Conservation (phyloP, 2,888 invertebrate genomes). For the Glaucopsyche alexis region DNA sequence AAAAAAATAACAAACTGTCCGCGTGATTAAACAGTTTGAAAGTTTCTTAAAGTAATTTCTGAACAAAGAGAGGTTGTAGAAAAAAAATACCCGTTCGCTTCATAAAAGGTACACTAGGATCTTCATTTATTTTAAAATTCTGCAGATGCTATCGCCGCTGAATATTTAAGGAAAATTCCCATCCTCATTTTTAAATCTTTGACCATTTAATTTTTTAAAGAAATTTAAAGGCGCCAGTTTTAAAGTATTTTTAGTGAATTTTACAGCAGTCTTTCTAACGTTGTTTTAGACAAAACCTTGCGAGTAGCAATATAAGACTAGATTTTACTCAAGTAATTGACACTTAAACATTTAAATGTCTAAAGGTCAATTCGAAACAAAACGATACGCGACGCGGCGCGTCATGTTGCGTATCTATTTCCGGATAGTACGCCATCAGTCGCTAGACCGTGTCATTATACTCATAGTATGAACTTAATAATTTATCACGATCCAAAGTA, state of each 20-base stretch:
- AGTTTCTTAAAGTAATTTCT: constrained; percentile 30
- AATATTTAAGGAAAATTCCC: constrained; percentile 14
- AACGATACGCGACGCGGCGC: too few relatives aligned
- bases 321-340: too few relatives aligned
- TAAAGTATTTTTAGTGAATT: not conserved
- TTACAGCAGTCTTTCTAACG: not conserved
- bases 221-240: not conserved
- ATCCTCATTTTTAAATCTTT: constrained; percentile 12
- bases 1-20: constrained; percentile 33
- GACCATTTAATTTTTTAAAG: constrained; percentile 9
- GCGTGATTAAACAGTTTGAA: constrained; percentile 36
- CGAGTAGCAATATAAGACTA: too few relatives aligned
- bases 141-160: constrained; percentile 23
- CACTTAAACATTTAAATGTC: too few relatives aligned
- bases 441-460: too few relatives aligned
- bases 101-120: constrained; percentile 28
- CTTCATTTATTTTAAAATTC: constrained; percentile 28
- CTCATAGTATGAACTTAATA: too few relatives aligned
- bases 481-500: too few relatives aligned
- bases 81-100: constrained; percentile 18
- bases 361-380: too few relatives aligned
- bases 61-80: constrained; percentile 20
- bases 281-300: too few relatives aligned
- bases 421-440: too few relatives aligned
- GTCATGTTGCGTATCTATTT: too few relatives aligned